Conservation (phyloP, 2,888 invertebrate species). For the Tinea pellionella region DNA sequence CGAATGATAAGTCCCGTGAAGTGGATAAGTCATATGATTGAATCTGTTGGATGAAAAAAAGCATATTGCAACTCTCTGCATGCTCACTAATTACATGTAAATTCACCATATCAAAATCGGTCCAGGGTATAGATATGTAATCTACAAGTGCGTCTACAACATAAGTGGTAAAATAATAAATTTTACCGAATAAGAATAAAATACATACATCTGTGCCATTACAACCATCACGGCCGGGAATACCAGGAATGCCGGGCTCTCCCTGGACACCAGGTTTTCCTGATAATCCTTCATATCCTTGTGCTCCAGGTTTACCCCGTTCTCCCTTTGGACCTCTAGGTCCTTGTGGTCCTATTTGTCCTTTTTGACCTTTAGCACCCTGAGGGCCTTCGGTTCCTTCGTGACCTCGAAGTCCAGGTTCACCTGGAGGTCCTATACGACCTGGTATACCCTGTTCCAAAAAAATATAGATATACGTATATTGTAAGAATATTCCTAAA, state of each 20-base stretch:
- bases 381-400: slow-evolving; percentile 87
- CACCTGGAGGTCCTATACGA: slow-evolving; percentile 76
- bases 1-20: too few relatives aligned
- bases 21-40: too few relatives aligned
- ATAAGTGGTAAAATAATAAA: neutral
- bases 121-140: too few relatives aligned
- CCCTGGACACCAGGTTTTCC: slow-evolving; percentile 78
- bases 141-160: too few relatives aligned
- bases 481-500: slow-evolving; percentile 8
- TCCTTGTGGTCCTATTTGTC: slow-evolving; percentile 85
- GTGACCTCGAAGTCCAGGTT: slow-evolving; percentile 82
- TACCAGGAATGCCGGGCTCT: slow-evolving; percentile 77
- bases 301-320: slow-evolving; percentile 85
- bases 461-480: too few relatives aligned
- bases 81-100: too few relatives aligned
- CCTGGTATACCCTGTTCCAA: slow-evolving; percentile 77
- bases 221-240: slow-evolving; percentile 92
- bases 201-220: slow-evolving; percentile 91
- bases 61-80: too few relatives aligned
- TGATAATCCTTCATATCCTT: slow-evolving; percentile 84
- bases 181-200: neutral
- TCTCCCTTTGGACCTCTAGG: slow-evolving; percentile 87
- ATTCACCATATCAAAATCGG: too few relatives aligned
- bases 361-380: slow-evolving; percentile 90
- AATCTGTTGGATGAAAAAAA: too few relatives aligned